Evolutionary conservation across 37 sponge, comb jelly and placozoan species (phyloP).

Genomic region (Eunapius fragilis): DNA sequence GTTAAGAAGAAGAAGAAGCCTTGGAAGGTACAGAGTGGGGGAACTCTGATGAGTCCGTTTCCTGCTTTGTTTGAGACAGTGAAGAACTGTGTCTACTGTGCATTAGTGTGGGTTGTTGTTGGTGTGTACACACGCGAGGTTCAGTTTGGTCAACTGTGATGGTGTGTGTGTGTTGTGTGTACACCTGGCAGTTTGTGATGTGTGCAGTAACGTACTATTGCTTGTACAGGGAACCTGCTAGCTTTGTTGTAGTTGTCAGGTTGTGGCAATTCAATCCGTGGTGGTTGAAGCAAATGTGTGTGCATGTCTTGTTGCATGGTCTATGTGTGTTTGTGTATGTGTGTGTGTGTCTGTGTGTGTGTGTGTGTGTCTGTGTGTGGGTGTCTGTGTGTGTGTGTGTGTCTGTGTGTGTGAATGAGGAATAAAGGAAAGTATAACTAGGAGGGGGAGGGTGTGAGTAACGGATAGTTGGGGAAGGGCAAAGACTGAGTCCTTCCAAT

Average conservation of each 20-base stretch:
- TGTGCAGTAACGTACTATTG: background rate
- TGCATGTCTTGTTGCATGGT: background rate
- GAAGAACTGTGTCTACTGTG: background rate
- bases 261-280: no score
- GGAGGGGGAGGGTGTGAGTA: no score
- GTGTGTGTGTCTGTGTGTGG: slow-evolving; percentile 17
- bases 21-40: slow-evolving; percentile 62
- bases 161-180: background rate
- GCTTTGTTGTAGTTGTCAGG: no score
- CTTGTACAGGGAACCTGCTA: background rate
- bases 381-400: slow-evolving; percentile 14
- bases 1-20: slow-evolving; percentile 62
- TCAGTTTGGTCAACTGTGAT: background rate
- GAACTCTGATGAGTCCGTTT: background rate
- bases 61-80: background rate
- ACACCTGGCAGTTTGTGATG: background rate
- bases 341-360: slow-evolving; percentile 11
- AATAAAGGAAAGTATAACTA: background rate
- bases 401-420: background rate
- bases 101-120: background rate
- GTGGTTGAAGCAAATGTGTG: background rate
- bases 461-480: no score
- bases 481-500: background rate
- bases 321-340: slow-evolving; percentile 14
- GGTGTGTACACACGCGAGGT: background rate